A percentile compares a stretch with the other conserved stretches of the same genome.
Conservation (phyloP, 2,113 vertebrate species). For the Glaucomys volans region DNA sequence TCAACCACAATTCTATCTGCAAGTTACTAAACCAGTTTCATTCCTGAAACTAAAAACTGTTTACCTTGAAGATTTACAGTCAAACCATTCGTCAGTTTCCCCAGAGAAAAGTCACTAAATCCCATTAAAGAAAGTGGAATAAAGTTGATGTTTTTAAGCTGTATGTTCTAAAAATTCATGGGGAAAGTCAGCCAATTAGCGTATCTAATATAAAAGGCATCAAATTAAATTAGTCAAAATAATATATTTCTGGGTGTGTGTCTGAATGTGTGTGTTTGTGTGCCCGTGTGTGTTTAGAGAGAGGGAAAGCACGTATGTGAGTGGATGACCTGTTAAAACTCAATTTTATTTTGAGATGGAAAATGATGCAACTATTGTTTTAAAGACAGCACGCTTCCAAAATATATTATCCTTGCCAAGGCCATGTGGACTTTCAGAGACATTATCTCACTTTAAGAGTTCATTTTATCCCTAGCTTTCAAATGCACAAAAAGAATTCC, state of each 20-base stretch:
- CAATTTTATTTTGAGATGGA: neutral
- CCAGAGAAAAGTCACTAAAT: neutral
- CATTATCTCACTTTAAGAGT: constrained; percentile 10
- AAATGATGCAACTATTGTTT: neutral
- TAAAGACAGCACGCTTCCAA: neutral
- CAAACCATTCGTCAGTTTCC: neutral
- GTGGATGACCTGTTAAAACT: neutral
- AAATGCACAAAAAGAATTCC: constrained; percentile 36
- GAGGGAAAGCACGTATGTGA: neutral
- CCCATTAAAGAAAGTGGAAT: neutral
- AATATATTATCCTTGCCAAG: neutral
- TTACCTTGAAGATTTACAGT: neutral
- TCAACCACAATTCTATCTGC: neutral
- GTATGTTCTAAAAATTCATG: neutral
- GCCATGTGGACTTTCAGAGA: neutral
- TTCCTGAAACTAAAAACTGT: neutral
- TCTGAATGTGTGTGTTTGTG: neutral
- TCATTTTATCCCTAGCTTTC: neutral
- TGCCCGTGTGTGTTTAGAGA: neutral
- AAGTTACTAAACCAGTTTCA: neutral
- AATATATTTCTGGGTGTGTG: neutral
- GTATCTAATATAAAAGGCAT: neutral
- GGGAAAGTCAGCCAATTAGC: neutral
- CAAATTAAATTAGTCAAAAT: constrained; percentile 20
- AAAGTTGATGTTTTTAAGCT: neutral